Evolutionary conservation across 2,888 invertebrate genomes (phyloP).

Genomic region (Apamea anceps): DNA sequence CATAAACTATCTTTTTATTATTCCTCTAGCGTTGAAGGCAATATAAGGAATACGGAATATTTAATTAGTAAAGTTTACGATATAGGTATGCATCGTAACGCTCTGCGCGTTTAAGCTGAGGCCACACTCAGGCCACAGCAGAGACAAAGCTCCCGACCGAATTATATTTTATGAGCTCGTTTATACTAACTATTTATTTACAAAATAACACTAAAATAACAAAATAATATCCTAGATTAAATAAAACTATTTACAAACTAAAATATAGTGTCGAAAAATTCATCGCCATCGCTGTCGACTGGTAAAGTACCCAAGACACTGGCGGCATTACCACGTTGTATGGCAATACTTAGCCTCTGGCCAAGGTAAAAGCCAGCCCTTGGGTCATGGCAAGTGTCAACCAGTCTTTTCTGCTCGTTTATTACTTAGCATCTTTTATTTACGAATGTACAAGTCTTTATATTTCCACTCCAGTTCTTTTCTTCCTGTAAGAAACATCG

Average conservation of each 20-base stretch:
- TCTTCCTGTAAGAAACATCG: neutral
- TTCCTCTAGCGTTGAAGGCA: constrained; percentile 51
- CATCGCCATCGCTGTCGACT: no score
- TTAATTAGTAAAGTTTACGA: constrained; percentile 57
- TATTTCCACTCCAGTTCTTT: neutral
- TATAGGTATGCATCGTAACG: constrained; percentile 57
- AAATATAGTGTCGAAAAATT: no score
- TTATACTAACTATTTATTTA: no score
- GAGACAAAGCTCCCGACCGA: constrained; percentile 20
- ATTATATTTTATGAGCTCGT: constrained; percentile 30
- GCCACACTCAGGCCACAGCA: constrained; percentile 18
- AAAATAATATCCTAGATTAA: no score
- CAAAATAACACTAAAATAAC: no score
- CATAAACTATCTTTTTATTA: constrained; percentile 47
- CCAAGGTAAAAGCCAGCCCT: no score
- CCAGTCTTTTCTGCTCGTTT: no score
- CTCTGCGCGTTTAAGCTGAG: constrained; percentile 43
- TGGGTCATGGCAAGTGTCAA: no score
- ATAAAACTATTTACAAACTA: no score
- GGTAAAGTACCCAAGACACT: no score
- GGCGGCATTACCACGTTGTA: no score
- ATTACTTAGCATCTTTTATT: constrained; percentile 16
- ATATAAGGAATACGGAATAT: constrained; percentile 61
- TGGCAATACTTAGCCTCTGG: no score
- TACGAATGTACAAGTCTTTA: neutral